Conservation (phyloP, 1,140 invertebrate genomes). For the Drosophila oshimai region DNA sequence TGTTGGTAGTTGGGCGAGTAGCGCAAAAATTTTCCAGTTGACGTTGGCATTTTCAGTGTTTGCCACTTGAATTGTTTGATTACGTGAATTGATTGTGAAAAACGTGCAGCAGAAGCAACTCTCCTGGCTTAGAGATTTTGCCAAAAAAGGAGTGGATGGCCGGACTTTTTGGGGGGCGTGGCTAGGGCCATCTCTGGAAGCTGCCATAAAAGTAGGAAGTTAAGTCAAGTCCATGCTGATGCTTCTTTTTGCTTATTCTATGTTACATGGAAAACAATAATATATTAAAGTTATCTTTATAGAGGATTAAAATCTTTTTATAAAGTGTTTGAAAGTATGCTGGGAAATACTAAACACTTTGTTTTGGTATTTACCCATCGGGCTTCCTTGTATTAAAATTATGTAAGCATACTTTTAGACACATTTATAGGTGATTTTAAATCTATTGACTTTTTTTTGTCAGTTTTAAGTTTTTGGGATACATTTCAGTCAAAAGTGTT, state of each 20-base stretch:
- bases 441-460: too few species aligned
- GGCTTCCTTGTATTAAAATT: too few species aligned
- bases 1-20: conserved; percentile 41
- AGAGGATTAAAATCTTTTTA: too few species aligned
- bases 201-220: conserved; percentile 42
- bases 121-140: conserved; percentile 33
- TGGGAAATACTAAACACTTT: too few species aligned
- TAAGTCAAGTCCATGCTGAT: conserved; percentile 26
- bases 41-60: conserved; percentile 81
- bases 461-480: too few species aligned
- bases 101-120: conserved; percentile 73
- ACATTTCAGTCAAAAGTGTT: too few species aligned
- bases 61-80: conserved; percentile 82
- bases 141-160: background rate
- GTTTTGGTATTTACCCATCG: too few species aligned
- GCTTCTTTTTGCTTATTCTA: background rate
- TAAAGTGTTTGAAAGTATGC: too few species aligned
- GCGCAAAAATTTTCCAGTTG: conserved; percentile 79
- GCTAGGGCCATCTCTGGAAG: conserved; percentile 19
- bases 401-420: too few species aligned
- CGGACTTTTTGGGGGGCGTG: background rate
- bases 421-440: too few species aligned
- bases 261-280: background rate
- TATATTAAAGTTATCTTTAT: too few species aligned
- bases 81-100: conserved; percentile 82